These are phyloP conservation scores for Acinonyx jubatus DNA, from an alignment of 2,113 vertebrate genomes.

Conservation along the genomic window DNA sequence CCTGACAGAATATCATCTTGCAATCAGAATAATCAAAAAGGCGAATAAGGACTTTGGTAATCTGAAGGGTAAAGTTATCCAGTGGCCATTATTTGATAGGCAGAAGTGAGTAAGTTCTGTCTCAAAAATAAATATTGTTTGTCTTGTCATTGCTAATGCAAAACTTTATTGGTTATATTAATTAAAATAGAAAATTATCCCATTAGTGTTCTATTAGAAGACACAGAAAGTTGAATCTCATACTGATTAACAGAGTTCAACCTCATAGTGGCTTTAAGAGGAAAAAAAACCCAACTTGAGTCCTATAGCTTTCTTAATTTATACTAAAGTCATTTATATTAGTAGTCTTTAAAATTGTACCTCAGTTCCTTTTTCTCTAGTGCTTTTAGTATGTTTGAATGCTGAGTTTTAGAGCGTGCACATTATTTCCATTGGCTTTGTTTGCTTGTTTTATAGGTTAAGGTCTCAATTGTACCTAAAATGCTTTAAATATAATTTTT, in stretches of 20 bases:
- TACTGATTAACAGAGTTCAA: conserved; percentile 25
- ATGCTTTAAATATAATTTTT: conserved; percentile 41
- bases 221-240: conserved; percentile 27
- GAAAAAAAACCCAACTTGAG: not conserved
- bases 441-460: conserved; percentile 41
- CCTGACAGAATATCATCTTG: conserved; percentile 27
- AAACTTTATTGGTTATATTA: conserved; percentile 60
- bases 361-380: not conserved
- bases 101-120: conserved; percentile 68
- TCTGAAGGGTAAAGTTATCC: conserved; percentile 54
- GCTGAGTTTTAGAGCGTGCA: conserved; percentile 44
- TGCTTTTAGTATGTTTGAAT: conserved; percentile 35
- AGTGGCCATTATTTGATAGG: conserved; percentile 27
- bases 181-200: conserved; percentile 39
- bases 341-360: conserved; percentile 5
- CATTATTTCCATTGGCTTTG: conserved; percentile 33
- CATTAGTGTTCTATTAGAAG: conserved; percentile 29
- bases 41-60: conserved; percentile 25
- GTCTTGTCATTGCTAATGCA: conserved; percentile 62
- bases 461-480: not conserved
- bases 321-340: not conserved
- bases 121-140: conserved; percentile 78
- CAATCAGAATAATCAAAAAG: conserved; percentile 20
- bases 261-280: not conserved
- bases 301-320: not conserved